Evolutionary conservation across 2,113 vertebrate genomes (phyloP).

Genomic region (Camelus bactrianus): DNA sequence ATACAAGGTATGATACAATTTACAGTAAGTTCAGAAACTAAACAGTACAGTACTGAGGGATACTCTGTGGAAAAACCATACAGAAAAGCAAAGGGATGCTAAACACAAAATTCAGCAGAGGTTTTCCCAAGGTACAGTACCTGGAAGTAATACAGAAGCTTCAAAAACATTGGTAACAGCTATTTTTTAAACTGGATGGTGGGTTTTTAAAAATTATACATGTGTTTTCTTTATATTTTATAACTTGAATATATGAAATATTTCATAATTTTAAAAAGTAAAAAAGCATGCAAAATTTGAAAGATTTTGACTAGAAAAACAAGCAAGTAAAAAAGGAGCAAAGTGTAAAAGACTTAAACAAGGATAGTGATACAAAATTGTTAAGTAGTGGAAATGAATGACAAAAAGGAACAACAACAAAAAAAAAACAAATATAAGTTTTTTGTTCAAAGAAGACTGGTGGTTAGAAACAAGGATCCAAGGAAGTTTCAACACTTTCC

Average conservation of each 20-base stretch:
- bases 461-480: not conserved
- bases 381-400: not conserved
- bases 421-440: not conserved
- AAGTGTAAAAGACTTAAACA: not conserved
- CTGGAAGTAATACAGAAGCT: not conserved
- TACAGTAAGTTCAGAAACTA: slow-evolving; percentile 35
- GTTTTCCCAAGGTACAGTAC: not conserved
- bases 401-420: not conserved
- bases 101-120: not conserved
- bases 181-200: slow-evolving; percentile 9
- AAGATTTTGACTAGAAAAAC: slow-evolving; percentile 16
- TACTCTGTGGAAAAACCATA: not conserved
- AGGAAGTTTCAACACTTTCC: not conserved
- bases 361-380: not conserved
- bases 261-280: slow-evolving; percentile 9
- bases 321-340: slow-evolving; percentile 22
- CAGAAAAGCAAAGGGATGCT: slow-evolving; percentile 13
- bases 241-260: not conserved
- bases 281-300: not conserved
- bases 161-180: not conserved
- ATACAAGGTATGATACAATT: not conserved
- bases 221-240: not conserved
- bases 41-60: not conserved
- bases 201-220: not conserved
- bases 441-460: not conserved